A percentile compares a stretch with the other conserved stretches of the same genome.
Conservation (phyloP, 2,888 invertebrate species). For the Drosophila basisetae region DNA sequence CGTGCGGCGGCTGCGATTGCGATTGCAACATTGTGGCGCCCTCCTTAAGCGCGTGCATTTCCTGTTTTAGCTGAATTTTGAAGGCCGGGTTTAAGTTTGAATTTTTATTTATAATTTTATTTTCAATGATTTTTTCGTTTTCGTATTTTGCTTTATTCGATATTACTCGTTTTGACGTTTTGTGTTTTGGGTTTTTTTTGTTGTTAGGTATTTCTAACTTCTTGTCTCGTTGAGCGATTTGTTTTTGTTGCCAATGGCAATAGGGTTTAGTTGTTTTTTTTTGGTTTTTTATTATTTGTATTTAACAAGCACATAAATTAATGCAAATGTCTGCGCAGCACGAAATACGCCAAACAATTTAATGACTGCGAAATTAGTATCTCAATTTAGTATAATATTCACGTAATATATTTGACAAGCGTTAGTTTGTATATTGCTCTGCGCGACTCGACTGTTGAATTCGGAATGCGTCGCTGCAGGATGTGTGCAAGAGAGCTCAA, state of each 20-base stretch:
- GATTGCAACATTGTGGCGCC: conserved; percentile 79
- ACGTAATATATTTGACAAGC: conserved; percentile 2
- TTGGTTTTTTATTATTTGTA: conserved; percentile 42
- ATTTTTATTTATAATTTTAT: conserved; percentile 1
- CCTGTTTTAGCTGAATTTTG: conserved; percentile 77
- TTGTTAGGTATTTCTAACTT: conserved; percentile 16
- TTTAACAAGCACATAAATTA: conserved; percentile 66
- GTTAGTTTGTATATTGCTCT: conserved; percentile 37
- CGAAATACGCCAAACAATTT: conserved; percentile 41
- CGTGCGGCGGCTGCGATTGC: conserved; percentile 55
- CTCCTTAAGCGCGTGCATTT: conserved; percentile 80
- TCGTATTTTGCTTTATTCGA: not conserved
- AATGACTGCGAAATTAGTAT: conserved; percentile 10
- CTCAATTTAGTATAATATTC: conserved; percentile 1
- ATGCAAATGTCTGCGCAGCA: conserved; percentile 50
- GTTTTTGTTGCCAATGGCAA: conserved; percentile 75
- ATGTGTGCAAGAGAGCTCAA: conserved; percentile 30
- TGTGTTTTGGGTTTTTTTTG: not conserved
- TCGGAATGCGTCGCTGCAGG: conserved; percentile 59
- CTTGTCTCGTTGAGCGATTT: conserved; percentile 21
- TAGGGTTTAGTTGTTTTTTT: conserved; percentile 42
- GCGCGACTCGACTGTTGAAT: conserved; percentile 59
- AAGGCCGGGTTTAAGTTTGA: conserved; percentile 33
- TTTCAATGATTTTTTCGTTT: conserved; percentile 2
- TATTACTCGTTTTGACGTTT: conserved; percentile 11